A percentile compares a stretch with the other conserved stretches of the same genome.
Conservation (phyloP, 2,113 vertebrate species). For the Okapia johnstoni region DNA sequence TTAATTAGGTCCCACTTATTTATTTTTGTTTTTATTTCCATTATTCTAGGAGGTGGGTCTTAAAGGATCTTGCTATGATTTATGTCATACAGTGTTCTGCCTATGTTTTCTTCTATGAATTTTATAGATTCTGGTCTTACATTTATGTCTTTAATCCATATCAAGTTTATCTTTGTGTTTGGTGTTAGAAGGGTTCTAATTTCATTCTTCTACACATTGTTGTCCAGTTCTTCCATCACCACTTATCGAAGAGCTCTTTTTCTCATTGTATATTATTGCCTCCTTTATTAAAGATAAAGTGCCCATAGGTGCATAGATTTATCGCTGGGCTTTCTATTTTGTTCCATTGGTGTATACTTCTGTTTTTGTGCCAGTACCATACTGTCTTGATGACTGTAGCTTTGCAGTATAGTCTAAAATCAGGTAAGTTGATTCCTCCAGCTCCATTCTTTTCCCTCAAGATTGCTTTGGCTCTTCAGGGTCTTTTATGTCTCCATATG, state of each 20-base stretch:
- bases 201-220: neutral
- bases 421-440: neutral
- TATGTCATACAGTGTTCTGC: neutral
- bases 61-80: neutral
- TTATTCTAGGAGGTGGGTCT: neutral
- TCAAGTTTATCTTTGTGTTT: neutral
- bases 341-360: neutral
- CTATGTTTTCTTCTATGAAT: neutral
- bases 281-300: neutral
- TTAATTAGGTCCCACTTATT: neutral
- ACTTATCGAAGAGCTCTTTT: neutral
- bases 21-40: neutral
- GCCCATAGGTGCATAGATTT: neutral
- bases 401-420: neutral
- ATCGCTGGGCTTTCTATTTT: neutral
- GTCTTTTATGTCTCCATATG: neutral
- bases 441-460: neutral
- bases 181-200: neutral
- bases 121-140: neutral
- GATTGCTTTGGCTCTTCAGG: neutral
- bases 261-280: neutral
- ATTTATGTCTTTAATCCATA: neutral
- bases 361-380: neutral
- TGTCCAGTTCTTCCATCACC: neutral
- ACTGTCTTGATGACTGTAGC: neutral